Evolutionary conservation across 1,140 invertebrate species (phyloP), one percentile per base, ranked within the genome.

Genomic region (Zeugodacus cucurbitae): DNA sequence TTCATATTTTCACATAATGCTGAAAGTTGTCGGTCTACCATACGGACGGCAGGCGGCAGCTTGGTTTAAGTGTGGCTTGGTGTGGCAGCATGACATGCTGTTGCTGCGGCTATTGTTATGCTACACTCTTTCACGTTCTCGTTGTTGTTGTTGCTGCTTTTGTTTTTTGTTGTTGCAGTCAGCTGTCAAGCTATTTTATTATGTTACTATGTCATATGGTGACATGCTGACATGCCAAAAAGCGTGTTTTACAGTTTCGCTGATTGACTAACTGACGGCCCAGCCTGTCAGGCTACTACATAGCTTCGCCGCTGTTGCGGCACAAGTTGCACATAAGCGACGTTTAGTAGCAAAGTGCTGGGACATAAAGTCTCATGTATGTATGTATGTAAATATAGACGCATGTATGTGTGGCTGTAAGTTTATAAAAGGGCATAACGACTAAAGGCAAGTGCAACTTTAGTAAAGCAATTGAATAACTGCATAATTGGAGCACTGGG

Each of bases 171-270:
- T 48, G 14, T 48, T 82, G 44, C 74, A 82, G 74, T 48, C 41
- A 48, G 41, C 74, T 82, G 37, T 82, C 74, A 82, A 82, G 74
- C 74, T 48, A 48, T 82, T 82, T 82, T 82, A 82, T 82, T 82
- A 54, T 82, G 74, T 82, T 82, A 82, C 74, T 82, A 82, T 82
- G 74, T 82, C 74, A 82, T 82, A 82, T 48, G 41, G 74, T 82
- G 74, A 82, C 74, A 82, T 82, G 74, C 74, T 82, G 74, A 82
- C 74, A 82, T 82, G 41, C 74, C 74, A 82, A 82, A 82, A 82
- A 82, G 74, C 74, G 2, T 82, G 74, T 82, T 82, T 48, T 82
- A 82, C 74, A 82, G 74, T 82, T 26, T 54, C 41, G 74, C 41
- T 82, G 74, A 82, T 82, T 82, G 74, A 82, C 74, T 44, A 82